These are phyloP conservation scores for Anomalospiza imberbis DNA, from an alignment of 2,797 vertebrate species.

Conservation along the genomic window DNA sequence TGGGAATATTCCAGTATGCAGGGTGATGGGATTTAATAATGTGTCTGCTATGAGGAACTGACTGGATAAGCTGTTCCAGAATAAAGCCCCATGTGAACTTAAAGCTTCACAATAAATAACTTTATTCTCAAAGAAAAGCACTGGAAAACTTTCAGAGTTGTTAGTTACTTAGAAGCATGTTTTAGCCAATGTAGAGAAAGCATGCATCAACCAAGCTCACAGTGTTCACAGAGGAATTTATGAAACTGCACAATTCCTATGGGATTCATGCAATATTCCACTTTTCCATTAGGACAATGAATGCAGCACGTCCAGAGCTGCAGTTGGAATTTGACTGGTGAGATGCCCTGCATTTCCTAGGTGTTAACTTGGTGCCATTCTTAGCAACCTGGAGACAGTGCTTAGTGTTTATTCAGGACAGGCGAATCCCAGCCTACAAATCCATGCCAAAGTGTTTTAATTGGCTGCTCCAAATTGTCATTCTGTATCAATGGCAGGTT, in stretches of 20 bases:
- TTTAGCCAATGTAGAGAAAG: background rate
- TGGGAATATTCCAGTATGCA: background rate
- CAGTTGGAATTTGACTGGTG: background rate
- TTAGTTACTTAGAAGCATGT: background rate
- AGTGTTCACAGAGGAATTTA: background rate
- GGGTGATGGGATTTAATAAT: background rate
- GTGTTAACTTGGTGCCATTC: background rate
- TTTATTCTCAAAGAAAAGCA: background rate
- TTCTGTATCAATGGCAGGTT: background rate
- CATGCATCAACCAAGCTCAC: background rate
- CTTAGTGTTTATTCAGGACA: background rate
- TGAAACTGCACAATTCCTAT: background rate
- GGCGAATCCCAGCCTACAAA: background rate
- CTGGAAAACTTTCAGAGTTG: background rate
- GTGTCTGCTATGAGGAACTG: background rate
- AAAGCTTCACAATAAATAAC: background rate
- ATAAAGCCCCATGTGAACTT: background rate
- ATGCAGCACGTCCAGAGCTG: background rate
- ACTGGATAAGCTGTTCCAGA: background rate
- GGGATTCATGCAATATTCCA: background rate
- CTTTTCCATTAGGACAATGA: background rate
- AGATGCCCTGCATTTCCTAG: background rate
- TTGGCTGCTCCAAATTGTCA: background rate
- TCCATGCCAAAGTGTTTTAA: background rate
- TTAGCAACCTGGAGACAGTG: background rate